phyloP scores from a whole-genome alignment of 2,797 vertebrate species.

The Lithobates sylvaticus region DNA sequence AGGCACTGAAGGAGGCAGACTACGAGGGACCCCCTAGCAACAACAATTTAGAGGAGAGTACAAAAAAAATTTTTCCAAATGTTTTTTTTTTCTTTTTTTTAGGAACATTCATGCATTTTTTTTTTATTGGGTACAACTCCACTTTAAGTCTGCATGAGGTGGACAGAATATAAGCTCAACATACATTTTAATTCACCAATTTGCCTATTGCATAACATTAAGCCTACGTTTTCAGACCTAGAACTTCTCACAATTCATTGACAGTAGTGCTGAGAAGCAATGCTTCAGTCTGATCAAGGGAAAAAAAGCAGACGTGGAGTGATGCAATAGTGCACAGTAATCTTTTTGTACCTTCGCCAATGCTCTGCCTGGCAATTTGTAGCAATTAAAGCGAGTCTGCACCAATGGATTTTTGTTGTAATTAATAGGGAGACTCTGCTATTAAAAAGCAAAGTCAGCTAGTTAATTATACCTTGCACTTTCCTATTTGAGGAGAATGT shows the following conservation, averaged over 20 bases:
- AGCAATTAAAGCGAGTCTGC: slow-evolving; percentile 36
- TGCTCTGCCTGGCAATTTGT: slow-evolving; percentile 29
- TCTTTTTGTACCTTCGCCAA: slow-evolving; percentile 40
- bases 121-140: too few species aligned
- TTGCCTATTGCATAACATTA: slow-evolving; percentile 1
- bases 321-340: slow-evolving; percentile 28
- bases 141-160: background rate
- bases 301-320: background rate
- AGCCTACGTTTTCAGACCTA: background rate
- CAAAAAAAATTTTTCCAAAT: too few species aligned
- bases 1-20: too few species aligned
- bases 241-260: slow-evolving; percentile 5
- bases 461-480: slow-evolving; percentile 32
- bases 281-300: slow-evolving; percentile 9
- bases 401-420: slow-evolving; percentile 37
- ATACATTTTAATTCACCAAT: slow-evolving; percentile 13
- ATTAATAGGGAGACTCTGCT: slow-evolving; percentile 27
- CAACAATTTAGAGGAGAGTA: too few species aligned
- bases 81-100: too few species aligned
- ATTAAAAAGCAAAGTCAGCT: slow-evolving; percentile 24
- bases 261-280: slow-evolving; percentile 4
- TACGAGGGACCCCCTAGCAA: too few species aligned
- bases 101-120: too few species aligned
- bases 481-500: background rate
- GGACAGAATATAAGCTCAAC: background rate